Base-by-base conservation (phyloP, 2,888 invertebrate species). In the Nemapogon koenigi region DNA sequence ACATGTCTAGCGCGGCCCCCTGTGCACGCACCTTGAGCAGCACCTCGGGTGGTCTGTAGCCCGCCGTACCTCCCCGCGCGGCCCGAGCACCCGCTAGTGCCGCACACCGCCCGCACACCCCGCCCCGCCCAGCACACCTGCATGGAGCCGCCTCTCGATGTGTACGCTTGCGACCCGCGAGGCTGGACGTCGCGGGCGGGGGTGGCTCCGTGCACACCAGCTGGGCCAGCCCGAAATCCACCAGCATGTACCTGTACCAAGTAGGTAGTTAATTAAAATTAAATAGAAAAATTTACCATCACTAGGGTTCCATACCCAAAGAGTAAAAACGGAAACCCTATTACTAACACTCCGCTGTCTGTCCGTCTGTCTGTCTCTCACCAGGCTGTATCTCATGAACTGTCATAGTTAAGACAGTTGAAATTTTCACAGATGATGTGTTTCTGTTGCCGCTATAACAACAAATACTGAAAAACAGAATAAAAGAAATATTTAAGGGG, bases 171-270 rank as follows among this genome's bases (percentile, higher is more conserved):
- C n/a, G n/a, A n/a, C n/a, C n/a, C n/a, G n/a, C n/a, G n/a, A n/a
- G n/a, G n/a, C n/a, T n/a, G n/a, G n/a, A n/a, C n/a, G n/a, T n/a
- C n/a, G n/a, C n/a, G n/a, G n/a, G n/a, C n/a, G n/a, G 32, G 0
- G 52, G 47, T 39, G 55, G 48, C 11, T 11, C 19, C 10, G 57
- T 46, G 32, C 53, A 49, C 28, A 81, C 70, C 31, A 82, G 82
- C 64, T 94, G 92, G 15, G 94, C 91, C 44, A 95, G 76, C 1
- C 95, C 95, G 79, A 95, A 95, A 68, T 95, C 94, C 10, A 95
- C 92, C 44, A 94, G 67, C 37, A 91, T 76, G 66, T 87, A 90
- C 53, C 88, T 87, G 51, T 8, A 53, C 52, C 33, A 22, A 35
- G 39, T 8, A 22, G 8, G 6, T 22, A 22, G 22, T 7, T 22